These are phyloP conservation scores for Emmelina monodactyla DNA, from an alignment of 2,888 invertebrate species.

Conservation along the genomic window DNA sequence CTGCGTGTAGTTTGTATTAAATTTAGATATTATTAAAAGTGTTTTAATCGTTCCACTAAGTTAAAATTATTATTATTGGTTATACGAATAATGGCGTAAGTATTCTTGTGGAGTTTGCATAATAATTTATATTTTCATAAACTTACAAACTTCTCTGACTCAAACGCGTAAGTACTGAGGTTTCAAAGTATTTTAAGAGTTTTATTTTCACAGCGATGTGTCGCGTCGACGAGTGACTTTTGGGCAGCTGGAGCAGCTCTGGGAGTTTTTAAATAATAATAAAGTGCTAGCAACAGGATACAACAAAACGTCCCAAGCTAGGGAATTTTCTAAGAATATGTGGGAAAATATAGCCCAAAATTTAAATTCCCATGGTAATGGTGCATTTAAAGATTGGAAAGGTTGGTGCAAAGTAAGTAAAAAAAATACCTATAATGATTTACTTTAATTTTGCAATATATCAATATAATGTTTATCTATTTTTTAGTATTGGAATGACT, in stretches of 20 bases:
- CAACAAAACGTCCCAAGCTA: slow-evolving; percentile 6
- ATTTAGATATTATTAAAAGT: no score
- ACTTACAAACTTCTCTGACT: neutral
- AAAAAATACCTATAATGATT: neutral
- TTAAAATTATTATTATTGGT: neutral
- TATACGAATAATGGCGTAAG: neutral
- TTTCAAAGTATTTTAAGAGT: neutral
- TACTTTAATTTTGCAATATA: neutral
- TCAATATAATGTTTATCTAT: neutral
- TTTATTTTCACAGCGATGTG: neutral
- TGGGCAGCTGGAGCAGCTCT: slow-evolving; percentile 3
- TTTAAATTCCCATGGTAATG: slow-evolving; percentile 5
- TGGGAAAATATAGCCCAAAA: slow-evolving; percentile 3
- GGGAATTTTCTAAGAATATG: slow-evolving; percentile 5
- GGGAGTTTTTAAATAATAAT: slow-evolving; percentile 8
- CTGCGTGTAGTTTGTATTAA: no score
- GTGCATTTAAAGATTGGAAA: slow-evolving; percentile 7
- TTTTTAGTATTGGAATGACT: neutral
- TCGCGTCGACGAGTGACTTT: slow-evolving; percentile 1
- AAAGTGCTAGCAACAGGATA: slow-evolving; percentile 4
- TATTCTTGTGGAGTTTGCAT: neutral
- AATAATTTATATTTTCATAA: neutral
- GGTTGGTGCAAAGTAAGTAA: slow-evolving; percentile 4
- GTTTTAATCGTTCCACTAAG: no score
- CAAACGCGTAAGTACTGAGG: neutral